These are phyloP conservation scores for Trinectes maculatus DNA, from an alignment of 2,113 vertebrate genomes.

Conservation along the genomic window DNA sequence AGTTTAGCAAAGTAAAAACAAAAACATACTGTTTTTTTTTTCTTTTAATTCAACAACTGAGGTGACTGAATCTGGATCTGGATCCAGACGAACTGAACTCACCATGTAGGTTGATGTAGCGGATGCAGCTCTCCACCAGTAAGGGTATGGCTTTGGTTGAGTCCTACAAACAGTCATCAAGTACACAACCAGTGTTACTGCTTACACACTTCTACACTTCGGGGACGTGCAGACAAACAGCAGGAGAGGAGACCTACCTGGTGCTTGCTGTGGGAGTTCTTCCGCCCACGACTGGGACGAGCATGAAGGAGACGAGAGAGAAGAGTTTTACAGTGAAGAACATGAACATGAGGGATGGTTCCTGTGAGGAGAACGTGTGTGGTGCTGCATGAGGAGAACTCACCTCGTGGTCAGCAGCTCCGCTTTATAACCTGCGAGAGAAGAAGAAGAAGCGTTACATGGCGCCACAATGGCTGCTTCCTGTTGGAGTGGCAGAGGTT, in stretches of 20 bases:
- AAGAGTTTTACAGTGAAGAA: too few species aligned
- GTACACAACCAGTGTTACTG: neutral
- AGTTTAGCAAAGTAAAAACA: too few species aligned
- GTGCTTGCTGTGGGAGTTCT: constrained; percentile 97
- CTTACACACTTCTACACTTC: neutral
- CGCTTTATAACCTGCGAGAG: constrained; percentile 69
- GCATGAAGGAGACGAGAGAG: constrained; percentile 3
- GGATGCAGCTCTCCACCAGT: constrained; percentile 97
- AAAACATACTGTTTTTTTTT: too few species aligned
- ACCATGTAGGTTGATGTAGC: constrained; percentile 98
- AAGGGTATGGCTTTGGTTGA: constrained; percentile 95
- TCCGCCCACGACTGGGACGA: constrained; percentile 90
- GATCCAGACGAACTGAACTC: too few species aligned
- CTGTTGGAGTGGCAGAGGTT: neutral
- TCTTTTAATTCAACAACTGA: too few species aligned
- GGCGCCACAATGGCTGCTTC: too few species aligned
- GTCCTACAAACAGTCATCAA: constrained; percentile 80
- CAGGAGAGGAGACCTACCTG: constrained; percentile 86
- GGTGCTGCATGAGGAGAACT: neutral
- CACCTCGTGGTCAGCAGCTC: constrained; percentile 79
- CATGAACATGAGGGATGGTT: too few species aligned
- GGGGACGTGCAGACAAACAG: constrained; percentile 1
- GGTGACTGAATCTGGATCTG: too few species aligned
- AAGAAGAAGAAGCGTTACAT: neutral
- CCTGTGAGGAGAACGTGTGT: too few species aligned